Base-by-base conservation (phyloP, 1,140 invertebrate genomes). In the Spodoptera frugiperda region DNA sequence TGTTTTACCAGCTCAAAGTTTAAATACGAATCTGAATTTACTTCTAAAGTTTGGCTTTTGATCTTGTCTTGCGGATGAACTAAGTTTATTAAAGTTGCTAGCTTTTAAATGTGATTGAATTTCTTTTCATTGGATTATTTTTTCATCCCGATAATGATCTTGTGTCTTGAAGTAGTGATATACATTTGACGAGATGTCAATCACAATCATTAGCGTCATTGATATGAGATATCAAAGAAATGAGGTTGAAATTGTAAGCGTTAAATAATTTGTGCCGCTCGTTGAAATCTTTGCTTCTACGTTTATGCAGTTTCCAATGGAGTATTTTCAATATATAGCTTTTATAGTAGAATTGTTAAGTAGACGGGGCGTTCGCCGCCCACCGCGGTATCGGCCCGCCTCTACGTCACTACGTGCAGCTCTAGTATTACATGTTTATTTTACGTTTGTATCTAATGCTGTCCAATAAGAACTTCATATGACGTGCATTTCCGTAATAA, bases 241-340 rank as follows among this genome's bases (percentile, higher is more conserved):
- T 2, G 25, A 25, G 5, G 33, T 39, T 39, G 33, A 39, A 39
- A 39, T 30, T 14, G 6, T 30, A 30, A n/a, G 2, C 1, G 3
- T 4, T 5, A 25, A 14, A 30, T 11, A 12, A 14, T 57, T 21
- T 12, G 54, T 30, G 9, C 1, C 54, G 19, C 54, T 57, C 54
- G 54, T 57, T 57, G 54, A 57, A 12, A 57, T 57, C 54, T 57
- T 57, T 25, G 3, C 10, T 25, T 10, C 14, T 57, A 12, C 21
- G 54, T 30, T 57, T 25, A 30, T 57, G 54, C 54, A 57, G 21
- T 57, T 57, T 57, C 54, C 10, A 10, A 14, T 57, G 30, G 21
- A 25, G 25, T 57, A 57, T 57, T 57, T 39, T 30, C 54, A 57
- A 12, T 57, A 57, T 12, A 57, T 30, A 25, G 14, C 1, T 4